These are phyloP conservation scores for Triops longicaudatus DNA, from an alignment of 1,140 invertebrate genomes.

Conservation along the genomic window DNA sequence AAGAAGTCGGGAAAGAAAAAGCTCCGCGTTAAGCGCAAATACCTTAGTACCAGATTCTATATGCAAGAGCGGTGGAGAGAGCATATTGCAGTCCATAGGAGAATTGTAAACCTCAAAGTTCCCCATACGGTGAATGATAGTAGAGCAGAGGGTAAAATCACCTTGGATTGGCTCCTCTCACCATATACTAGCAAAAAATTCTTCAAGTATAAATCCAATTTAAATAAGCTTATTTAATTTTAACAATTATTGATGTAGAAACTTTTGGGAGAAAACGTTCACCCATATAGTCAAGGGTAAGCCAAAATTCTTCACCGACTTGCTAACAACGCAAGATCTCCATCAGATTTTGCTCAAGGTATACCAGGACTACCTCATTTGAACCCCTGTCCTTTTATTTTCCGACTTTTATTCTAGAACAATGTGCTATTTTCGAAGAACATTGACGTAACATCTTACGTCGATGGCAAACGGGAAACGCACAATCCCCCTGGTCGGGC, in stretches of 20 bases:
- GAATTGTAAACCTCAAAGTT: background rate
- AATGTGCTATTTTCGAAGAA: conserved; percentile 73
- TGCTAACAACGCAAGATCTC: background rate
- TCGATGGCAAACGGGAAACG: conserved; percentile 67
- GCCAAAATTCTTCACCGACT: background rate
- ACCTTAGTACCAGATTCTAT: background rate
- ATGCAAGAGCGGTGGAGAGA: background rate
- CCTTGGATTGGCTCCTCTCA: background rate
- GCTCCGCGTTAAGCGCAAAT: background rate
- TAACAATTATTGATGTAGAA: background rate
- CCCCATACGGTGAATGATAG: background rate
- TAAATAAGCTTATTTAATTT: background rate
- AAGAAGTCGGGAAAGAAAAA: background rate
- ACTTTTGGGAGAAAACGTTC: background rate
- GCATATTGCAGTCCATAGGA: background rate
- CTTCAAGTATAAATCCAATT: background rate
- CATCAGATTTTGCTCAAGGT: background rate
- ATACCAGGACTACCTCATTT: background rate
- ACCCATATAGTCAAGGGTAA: background rate
- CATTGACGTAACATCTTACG: conserved; percentile 81
- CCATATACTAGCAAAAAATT: background rate
- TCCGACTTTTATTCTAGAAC: conserved; percentile 43
- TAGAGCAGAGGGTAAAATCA: background rate
- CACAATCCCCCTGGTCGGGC: conserved; percentile 69
- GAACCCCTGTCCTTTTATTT: background rate